Percentiles rank a stretch among this genome's conserved stretches.
Conservation (phyloP, 2,797 vertebrate species). For the Ctenosaura bakeri region DNA sequence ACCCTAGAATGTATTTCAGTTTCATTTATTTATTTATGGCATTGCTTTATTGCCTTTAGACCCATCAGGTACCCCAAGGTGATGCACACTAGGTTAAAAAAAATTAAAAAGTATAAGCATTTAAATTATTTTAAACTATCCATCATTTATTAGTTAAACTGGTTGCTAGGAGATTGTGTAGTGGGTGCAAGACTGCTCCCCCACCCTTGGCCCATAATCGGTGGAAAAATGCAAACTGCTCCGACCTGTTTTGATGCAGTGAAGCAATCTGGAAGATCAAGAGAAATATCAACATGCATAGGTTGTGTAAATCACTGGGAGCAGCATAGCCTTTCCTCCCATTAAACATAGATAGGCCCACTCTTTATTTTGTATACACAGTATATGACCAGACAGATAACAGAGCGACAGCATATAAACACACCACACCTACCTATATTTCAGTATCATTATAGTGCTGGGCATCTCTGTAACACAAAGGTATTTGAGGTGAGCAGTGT, state of each 20-base stretch:
- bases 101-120: too few species aligned
- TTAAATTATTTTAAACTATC: too few species aligned
- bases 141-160: too few species aligned
- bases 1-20: too few species aligned
- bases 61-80: too few species aligned
- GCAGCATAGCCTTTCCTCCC: rapidly evolving
- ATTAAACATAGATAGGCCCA: constrained; percentile 22
- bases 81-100: too few species aligned
- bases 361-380: background rate
- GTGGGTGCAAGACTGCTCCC: too few species aligned
- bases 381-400: background rate
- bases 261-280: constrained; percentile 12
- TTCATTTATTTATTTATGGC: too few species aligned
- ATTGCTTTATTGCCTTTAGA: too few species aligned
- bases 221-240: constrained; percentile 1
- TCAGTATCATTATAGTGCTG: constrained; percentile 8
- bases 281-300: background rate
- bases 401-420: background rate
- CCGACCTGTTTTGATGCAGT: background rate
- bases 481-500: too few species aligned
- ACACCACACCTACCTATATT: background rate
- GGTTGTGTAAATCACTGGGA: background rate
- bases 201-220: background rate
- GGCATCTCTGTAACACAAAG: background rate
- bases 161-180: too few species aligned